These are phyloP conservation scores for Cloeon dipterum DNA, from an alignment of 2,888 invertebrate genomes.

Conservation along the genomic window DNA sequence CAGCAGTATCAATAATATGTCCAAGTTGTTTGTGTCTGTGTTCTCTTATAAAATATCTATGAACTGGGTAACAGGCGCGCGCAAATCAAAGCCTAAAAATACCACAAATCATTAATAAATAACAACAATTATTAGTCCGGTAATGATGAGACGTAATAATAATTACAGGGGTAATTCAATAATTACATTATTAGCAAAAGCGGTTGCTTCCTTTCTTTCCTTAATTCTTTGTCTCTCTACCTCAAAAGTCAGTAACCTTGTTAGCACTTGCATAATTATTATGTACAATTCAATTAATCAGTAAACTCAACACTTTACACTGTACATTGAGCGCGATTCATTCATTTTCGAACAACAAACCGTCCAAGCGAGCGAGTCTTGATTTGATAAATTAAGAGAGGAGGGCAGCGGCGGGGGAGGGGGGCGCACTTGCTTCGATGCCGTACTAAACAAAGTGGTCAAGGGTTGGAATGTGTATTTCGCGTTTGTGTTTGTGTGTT, in stretches of 20 bases:
- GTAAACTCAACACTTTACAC: conserved; percentile 9
- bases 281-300: neutral
- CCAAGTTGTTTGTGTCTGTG: conserved; percentile 5
- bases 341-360: no score
- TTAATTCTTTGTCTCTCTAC: conserved; percentile 5
- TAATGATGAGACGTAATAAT: neutral
- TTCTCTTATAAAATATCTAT: conserved; percentile 6
- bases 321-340: conserved; percentile 11
- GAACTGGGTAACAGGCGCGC: conserved; percentile 1
- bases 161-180: conserved; percentile 3
- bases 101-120: conserved; percentile 2
- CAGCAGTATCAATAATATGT: conserved; percentile 8
- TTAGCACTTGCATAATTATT: no score
- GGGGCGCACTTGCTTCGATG: no score
- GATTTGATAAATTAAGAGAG: no score
- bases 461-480: no score
- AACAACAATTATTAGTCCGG: neutral
- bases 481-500: no score
- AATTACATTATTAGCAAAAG: conserved; percentile 3
- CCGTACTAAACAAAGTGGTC: no score
- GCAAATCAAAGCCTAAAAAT: conserved; percentile 3
- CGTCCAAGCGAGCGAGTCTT: no score
- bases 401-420: no score
- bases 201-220: conserved; percentile 4
- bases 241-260: conserved; percentile 2